Evolutionary conservation across 1,140 invertebrate species (phyloP).

Genomic region (Ceratitis capitata): DNA sequence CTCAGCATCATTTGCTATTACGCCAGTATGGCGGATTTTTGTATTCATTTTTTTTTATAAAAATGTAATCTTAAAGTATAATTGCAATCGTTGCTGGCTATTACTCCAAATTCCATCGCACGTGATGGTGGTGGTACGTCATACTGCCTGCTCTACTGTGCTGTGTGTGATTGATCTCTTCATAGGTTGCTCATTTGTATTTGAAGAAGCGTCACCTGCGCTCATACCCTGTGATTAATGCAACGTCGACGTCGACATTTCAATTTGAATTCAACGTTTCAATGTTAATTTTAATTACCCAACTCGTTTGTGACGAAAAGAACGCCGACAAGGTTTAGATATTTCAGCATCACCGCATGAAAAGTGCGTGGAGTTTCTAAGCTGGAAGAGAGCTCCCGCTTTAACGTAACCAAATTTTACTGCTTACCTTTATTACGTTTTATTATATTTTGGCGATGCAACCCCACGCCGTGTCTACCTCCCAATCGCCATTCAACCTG

Average conservation of each 20-base stretch:
- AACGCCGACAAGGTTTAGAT: too few relatives aligned
- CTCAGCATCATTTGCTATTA: background rate
- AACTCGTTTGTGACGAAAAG: background rate
- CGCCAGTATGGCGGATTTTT: background rate
- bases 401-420: background rate
- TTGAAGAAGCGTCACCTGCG: background rate
- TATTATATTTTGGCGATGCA: background rate
- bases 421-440: background rate
- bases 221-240: constrained; percentile 13
- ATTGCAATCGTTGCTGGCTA: constrained; percentile 21
- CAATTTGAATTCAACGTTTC: too few relatives aligned
- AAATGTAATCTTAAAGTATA: constrained; percentile 31
- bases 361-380: too few relatives aligned
- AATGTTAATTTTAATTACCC: constrained; percentile 27
- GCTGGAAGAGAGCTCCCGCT: background rate
- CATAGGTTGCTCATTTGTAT: background rate
- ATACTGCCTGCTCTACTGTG: background rate
- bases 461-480: background rate
- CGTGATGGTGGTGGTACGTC: background rate
- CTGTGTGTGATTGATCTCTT: background rate
- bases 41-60: background rate
- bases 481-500: background rate
- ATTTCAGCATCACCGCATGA: background rate
- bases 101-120: background rate
- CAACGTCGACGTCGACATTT: background rate